Percentiles rank a stretch among this genome's conserved stretches.
Evolutionary conservation across 2,888 invertebrate species (phyloP).

Genomic region (Ctenicera cuprea): DNA sequence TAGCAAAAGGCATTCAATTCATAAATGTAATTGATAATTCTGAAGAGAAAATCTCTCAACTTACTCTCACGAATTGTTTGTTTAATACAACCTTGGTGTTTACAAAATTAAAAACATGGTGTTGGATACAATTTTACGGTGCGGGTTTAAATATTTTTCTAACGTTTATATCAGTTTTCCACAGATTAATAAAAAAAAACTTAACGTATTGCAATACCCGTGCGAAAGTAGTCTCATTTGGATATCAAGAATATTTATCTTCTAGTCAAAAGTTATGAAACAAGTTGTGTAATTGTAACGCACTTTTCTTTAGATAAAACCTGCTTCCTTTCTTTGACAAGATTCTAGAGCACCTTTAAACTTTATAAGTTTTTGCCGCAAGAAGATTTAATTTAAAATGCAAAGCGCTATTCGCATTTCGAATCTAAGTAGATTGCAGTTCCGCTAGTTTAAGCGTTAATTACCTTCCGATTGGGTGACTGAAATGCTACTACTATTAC

Average conservation of each 20-base stretch:
- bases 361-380: constrained; percentile 2
- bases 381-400: background rate
- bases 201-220: no score
- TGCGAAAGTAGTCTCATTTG: constrained; percentile 9
- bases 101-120: background rate
- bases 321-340: background rate
- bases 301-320: constrained; percentile 1
- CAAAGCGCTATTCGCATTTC: background rate
- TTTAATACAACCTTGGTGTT: background rate
- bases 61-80: background rate
- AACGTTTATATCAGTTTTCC: no score
- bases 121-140: no score
- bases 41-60: background rate
- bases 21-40: background rate
- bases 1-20: constrained; percentile 2
- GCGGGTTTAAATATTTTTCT: no score
- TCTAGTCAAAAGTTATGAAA: constrained; percentile 1
- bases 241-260: constrained; percentile 1
- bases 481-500: background rate
- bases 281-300: constrained; percentile 1
- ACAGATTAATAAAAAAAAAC: no score
- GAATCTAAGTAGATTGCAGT: constrained; percentile 27
- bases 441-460: constrained; percentile 30
- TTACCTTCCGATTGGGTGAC: constrained; percentile 9
- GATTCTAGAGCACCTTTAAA: constrained; percentile 1